Evolutionary conservation across 2,888 invertebrate species (phyloP).

Genomic region (Lottia gigantea): DNA sequence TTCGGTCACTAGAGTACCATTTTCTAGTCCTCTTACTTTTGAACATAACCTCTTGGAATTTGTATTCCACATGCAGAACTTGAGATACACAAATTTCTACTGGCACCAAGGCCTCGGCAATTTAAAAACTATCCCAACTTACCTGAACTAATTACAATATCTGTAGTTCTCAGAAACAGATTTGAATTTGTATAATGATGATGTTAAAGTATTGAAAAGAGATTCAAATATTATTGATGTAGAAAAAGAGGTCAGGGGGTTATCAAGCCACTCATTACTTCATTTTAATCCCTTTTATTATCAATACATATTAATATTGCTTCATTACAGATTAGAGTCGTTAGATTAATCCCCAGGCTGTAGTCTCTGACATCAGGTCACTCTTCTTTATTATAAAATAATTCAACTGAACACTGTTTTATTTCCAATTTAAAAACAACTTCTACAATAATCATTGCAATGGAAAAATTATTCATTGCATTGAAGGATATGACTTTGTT

Average conservation of each 20-base stretch:
- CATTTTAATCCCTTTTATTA: constrained; percentile 1
- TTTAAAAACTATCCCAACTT: too few relatives aligned
- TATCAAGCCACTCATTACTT: not conserved
- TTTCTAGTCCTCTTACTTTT: too few relatives aligned
- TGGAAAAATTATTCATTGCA: constrained; percentile 9
- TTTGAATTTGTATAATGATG: too few relatives aligned
- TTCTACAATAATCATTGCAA: constrained; percentile 4
- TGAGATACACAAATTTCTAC: too few relatives aligned
- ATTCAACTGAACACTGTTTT: not conserved
- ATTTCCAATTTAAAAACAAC: not conserved
- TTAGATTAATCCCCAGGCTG: not conserved
- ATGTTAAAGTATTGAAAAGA: too few relatives aligned
- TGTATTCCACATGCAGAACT: too few relatives aligned
- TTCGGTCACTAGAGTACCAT: too few relatives aligned
- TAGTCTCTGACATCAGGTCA: constrained; percentile 2
- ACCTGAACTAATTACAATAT: too few relatives aligned
- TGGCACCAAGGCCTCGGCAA: too few relatives aligned
- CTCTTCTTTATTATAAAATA: not conserved
- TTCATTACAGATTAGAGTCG: not conserved
- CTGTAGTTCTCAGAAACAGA: too few relatives aligned
- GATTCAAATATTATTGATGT: too few relatives aligned
- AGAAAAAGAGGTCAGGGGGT: not conserved
- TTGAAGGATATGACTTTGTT: not conserved
- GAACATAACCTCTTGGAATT: too few relatives aligned
- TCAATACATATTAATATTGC: constrained; percentile 3